These are phyloP conservation scores for Scomber japonicus DNA, from an alignment of 2,113 vertebrate genomes.

Conservation along the genomic window DNA sequence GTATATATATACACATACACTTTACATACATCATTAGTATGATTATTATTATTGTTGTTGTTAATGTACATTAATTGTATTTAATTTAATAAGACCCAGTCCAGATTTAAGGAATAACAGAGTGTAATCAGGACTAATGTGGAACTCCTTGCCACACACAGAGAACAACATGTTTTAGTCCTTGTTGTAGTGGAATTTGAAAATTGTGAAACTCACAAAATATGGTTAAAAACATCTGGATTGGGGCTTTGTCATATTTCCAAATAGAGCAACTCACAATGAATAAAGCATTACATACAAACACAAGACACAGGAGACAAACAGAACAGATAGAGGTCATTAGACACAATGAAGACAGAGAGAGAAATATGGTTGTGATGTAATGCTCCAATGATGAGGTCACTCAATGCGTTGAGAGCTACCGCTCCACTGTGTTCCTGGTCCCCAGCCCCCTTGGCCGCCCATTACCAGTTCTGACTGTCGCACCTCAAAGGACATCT, in stretches of 20 bases:
- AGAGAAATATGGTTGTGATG: slow-evolving; percentile 63
- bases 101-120: slow-evolving; percentile 46
- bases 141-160: not conserved
- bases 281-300: slow-evolving; percentile 47
- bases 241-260: slow-evolving; percentile 60
- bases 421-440: slow-evolving; percentile 85
- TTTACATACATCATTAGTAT: not conserved
- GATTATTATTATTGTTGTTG: slow-evolving; percentile 40
- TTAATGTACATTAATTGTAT: slow-evolving; percentile 40
- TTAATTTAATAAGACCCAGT: slow-evolving; percentile 57
- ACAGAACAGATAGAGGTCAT: slow-evolving; percentile 37
- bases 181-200: not conserved
- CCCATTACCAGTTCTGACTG: slow-evolving; percentile 87
- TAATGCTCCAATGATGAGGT: slow-evolving; percentile 80
- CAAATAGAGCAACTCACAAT: slow-evolving; percentile 41
- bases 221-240: slow-evolving; percentile 50
- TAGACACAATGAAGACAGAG: slow-evolving; percentile 34
- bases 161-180: not conserved
- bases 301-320: slow-evolving; percentile 30
- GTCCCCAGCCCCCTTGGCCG: slow-evolving; percentile 82
- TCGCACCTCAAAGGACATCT: slow-evolving; percentile 93
- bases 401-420: slow-evolving; percentile 83
- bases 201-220: slow-evolving; percentile 1
- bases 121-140: not conserved
- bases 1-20: not conserved